A percentile compares a stretch with the other conserved stretches of the same genome.
phyloP scores from a whole-genome alignment of 2,888 invertebrate species.

The Stenichneumon culpator region DNA sequence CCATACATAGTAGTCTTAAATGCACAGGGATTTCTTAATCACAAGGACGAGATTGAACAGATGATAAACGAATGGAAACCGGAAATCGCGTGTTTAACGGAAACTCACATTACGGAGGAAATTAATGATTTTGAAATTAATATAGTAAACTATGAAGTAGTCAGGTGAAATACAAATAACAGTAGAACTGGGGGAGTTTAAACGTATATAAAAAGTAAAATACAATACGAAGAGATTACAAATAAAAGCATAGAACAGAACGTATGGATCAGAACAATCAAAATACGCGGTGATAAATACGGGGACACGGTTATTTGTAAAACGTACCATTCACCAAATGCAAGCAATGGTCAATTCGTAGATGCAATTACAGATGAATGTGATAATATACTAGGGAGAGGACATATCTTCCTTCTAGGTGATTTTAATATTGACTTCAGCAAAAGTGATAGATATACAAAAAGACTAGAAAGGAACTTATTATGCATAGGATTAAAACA shows the following conservation, averaged over 20 bases:
- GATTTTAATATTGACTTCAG: constrained; percentile 21
- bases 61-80: constrained; percentile 21
- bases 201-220: not conserved
- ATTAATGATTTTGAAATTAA: constrained; percentile 9
- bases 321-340: not conserved
- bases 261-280: constrained; percentile 6
- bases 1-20: not conserved
- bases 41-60: constrained; percentile 54
- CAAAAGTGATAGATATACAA: constrained; percentile 23
- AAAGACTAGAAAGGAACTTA: constrained; percentile 21
- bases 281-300: constrained; percentile 14
- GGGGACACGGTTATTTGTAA: not conserved
- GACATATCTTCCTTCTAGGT: not conserved
- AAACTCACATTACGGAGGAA: constrained; percentile 23
- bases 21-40: constrained; percentile 45
- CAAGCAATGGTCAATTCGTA: not conserved
- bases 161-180: constrained; percentile 11
- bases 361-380: not conserved
- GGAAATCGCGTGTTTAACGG: constrained; percentile 35
- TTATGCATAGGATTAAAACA: constrained; percentile 41
- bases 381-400: not conserved
- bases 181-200: constrained; percentile 16
- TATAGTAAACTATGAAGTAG: constrained; percentile 19
- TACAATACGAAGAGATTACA: not conserved
- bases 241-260: constrained; percentile 8